Evolutionary conservation across 23 tunicate genomes (phyloP).

Genomic region (Phallusia fumigata): DNA sequence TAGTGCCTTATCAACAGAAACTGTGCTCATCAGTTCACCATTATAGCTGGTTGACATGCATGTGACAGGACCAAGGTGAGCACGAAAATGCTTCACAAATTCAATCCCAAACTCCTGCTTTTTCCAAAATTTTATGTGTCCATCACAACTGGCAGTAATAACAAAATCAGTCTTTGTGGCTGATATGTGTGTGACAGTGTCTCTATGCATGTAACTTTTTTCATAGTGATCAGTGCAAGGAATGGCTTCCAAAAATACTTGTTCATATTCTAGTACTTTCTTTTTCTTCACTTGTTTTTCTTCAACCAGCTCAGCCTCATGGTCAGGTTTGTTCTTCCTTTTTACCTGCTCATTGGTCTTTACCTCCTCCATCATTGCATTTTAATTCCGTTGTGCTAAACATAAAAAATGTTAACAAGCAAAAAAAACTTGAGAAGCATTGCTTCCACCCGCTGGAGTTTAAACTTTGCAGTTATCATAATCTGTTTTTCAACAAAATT

Average conservation of each 20-base stretch:
- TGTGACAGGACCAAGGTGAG: constrained; percentile 81
- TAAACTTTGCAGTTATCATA: too few relatives aligned
- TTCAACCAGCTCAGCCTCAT: not conserved
- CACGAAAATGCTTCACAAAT: constrained; percentile 94
- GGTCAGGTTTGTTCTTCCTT: not conserved
- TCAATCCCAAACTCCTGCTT: constrained; percentile 79
- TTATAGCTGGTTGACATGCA: constrained; percentile 63
- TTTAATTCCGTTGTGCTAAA: too few relatives aligned
- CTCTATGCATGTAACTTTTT: constrained; percentile 93
- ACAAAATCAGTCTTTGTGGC: constrained; percentile 83
- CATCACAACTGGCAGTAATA: constrained; percentile 83
- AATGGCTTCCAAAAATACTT: constrained; percentile 55
- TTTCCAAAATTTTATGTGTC: constrained; percentile 97
- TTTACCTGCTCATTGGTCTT: not conserved
- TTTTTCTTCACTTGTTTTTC: not conserved
- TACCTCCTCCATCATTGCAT: too few relatives aligned
- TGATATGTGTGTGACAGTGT: constrained; percentile 60
- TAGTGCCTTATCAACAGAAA: constrained; percentile 73
- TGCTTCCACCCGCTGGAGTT: too few relatives aligned
- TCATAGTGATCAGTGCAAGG: constrained; percentile 86
- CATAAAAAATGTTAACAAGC: too few relatives aligned
- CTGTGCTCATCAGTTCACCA: constrained; percentile 87
- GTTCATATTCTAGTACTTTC: constrained; percentile 16
- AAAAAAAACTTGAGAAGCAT: too few relatives aligned
- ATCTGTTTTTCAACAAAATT: too few relatives aligned